Evolutionary conservation across 1,140 invertebrate species (phyloP).

Genomic region (Drosophila murphyi): DNA sequence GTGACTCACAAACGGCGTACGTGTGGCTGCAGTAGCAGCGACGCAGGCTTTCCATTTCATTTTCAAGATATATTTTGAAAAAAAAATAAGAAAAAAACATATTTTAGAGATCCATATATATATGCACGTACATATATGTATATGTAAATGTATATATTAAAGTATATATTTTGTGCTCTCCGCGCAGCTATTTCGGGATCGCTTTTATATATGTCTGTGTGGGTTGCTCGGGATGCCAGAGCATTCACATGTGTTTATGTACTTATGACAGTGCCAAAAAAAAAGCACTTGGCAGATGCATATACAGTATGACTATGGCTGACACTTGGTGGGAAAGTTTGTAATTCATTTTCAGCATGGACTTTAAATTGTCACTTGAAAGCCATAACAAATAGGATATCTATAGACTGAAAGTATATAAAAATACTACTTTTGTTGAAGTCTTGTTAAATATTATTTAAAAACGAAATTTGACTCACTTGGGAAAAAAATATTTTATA

Average conservation of each 20-base stretch:
- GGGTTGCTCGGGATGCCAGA: neutral
- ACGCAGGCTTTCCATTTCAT: conserved; percentile 50
- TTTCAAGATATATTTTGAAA: conserved; percentile 44
- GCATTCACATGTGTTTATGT: conserved; percentile 18
- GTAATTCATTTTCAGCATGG: neutral
- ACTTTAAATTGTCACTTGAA: too few species aligned
- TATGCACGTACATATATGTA: conserved; percentile 14
- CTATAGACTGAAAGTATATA: too few species aligned
- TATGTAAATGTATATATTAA: neutral
- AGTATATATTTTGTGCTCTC: conserved; percentile 32
- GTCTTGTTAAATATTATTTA: too few species aligned
- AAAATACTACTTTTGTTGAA: too few species aligned
- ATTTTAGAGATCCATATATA: conserved; percentile 10
- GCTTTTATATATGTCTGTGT: conserved; percentile 19
- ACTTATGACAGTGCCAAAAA: conserved; percentile 47
- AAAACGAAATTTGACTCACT: too few species aligned
- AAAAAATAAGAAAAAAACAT: conserved; percentile 31
- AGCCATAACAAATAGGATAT: too few species aligned
- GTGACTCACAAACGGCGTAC: conserved; percentile 40
- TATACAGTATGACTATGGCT: neutral
- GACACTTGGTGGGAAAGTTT: neutral
- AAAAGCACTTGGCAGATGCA: conserved; percentile 1
- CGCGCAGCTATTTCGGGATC: conserved; percentile 48
- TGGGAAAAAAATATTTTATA: too few species aligned
- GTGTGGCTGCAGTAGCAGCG: conserved; percentile 20